Base-by-base conservation (phyloP, 2,888 invertebrate genomes). In the Pachymerium ferrugineum region DNA sequence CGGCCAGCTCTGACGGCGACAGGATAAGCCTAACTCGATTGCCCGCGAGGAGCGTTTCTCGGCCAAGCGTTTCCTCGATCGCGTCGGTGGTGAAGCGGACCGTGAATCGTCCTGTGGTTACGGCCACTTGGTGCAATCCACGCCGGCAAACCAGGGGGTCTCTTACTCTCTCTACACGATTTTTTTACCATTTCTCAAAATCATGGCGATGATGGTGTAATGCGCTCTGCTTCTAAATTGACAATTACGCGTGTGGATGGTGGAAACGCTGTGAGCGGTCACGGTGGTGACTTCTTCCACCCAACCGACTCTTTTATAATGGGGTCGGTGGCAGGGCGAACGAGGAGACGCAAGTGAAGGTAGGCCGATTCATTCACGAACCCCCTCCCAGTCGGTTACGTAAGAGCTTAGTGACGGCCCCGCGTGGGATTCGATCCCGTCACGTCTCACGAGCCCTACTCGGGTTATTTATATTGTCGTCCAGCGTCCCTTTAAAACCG, bases 401-500 rank as follows among this genome's bases (percentile, higher is more conserved):
- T 54, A 54, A 54, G 19, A 54, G 47, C 47, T 54, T 54, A 54
- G 47, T 22, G 47, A 54, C 47, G 47, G 47, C 47, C 47, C 47
- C 47, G 47, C 47, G 47, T 54, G 47, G 16, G 47, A 54, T 54
- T 54, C 47, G 47, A 54, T 54, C 47, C 47, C 47, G 47, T 54
- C 47, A 54, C 47, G 47, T 54, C 47, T 54, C 47, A 54, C 47
- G 47, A 54, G 47, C 16, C 47, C 47, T 19, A 22, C 47, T n/a
- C 47, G 47, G n/a, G 19, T 54, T 54, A 54, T 54, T 54, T 54
- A 54, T 54, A 54, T 54, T 54, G 47, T 54, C 47, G 47, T 54
- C 47, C 47, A 16, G 47, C 16, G 47, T 54, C 47, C 47, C 47
- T 54, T 54, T 54, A 54, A 38, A 38, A 54, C 19, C n/a, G 47